Conservation (phyloP, 2,888 invertebrate genomes). For the Diaprepes abbreviatus region DNA sequence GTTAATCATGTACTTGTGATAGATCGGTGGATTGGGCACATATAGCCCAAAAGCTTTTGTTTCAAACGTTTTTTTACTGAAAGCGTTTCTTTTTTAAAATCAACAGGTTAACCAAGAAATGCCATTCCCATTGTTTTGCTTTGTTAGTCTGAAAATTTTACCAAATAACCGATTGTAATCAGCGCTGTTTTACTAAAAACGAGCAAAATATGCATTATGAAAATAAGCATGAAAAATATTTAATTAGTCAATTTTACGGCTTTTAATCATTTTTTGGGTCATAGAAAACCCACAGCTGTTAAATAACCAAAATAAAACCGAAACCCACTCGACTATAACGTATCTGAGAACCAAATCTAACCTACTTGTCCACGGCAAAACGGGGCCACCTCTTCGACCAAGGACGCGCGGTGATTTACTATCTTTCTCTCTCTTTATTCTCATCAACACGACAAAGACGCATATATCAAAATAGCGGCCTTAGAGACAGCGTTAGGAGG, state of each 20-base stretch:
- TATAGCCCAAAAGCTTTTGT: no score
- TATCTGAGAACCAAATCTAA: slow-evolving; percentile 27
- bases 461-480: neutral
- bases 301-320: neutral
- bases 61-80: no score
- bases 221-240: neutral
- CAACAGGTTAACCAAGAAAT: no score
- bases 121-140: no score
- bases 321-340: slow-evolving; percentile 18
- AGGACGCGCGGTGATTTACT: slow-evolving; percentile 23
- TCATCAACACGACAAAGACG: neutral
- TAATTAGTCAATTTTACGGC: slow-evolving; percentile 4
- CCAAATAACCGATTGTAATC: no score
- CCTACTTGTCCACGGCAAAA: slow-evolving; percentile 34
- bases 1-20: no score
- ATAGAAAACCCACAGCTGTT: neutral
- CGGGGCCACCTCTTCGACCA: slow-evolving; percentile 35
- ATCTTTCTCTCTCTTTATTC: slow-evolving; percentile 23
- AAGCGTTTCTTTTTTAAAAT: no score
- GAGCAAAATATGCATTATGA: neutral
- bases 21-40: no score
- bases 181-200: neutral
- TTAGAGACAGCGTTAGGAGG: slow-evolving; percentile 9
- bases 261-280: neutral
- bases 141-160: no score